phyloP scores from a whole-genome alignment of 2,797 vertebrate species.

The Adrianichthys oophorus region DNA sequence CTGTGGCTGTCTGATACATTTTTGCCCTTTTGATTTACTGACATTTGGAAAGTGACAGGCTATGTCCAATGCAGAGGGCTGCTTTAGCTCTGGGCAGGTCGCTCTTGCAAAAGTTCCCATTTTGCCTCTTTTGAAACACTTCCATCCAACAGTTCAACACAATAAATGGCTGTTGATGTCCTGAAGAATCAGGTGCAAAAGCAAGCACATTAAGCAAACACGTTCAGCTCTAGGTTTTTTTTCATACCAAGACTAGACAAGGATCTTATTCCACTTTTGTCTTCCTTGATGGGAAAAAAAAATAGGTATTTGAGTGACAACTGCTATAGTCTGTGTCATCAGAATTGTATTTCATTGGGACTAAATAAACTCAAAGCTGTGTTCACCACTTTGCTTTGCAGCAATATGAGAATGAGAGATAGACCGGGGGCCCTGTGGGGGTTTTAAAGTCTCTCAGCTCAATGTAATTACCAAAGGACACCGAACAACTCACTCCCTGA shows the following conservation, averaged over 20 bases:
- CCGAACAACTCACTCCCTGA: constrained; percentile 16
- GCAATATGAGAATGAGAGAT: constrained; percentile 38
- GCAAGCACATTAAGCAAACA: constrained; percentile 20
- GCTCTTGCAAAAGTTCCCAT: constrained; percentile 11
- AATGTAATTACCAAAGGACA: constrained; percentile 40
- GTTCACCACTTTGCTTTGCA: constrained; percentile 21
- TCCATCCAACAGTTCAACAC: not conserved
- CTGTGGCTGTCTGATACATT: constrained; percentile 55
- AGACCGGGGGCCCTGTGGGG: constrained; percentile 23
- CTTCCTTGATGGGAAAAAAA: constrained; percentile 58
- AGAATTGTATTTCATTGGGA: constrained; percentile 37
- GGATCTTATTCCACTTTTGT: constrained; percentile 74
- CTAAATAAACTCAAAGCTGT: constrained; percentile 25
- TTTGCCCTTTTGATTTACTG: constrained; percentile 59
- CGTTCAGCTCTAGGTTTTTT: constrained; percentile 16
- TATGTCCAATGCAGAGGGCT: constrained; percentile 16
- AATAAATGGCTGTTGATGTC: constrained; percentile 51
- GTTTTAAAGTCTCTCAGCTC: constrained; percentile 44
- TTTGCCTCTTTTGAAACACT: constrained; percentile 1
- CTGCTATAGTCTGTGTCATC: constrained; percentile 33
- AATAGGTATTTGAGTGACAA: constrained; percentile 15
- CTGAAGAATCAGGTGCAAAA: constrained; percentile 50
- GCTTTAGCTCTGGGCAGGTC: constrained; percentile 12
- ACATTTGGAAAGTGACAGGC: constrained; percentile 50
- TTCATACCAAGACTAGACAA: constrained; percentile 25